Base-by-base conservation (phyloP, 2,113 vertebrate species). In the Bos indicus region DNA sequence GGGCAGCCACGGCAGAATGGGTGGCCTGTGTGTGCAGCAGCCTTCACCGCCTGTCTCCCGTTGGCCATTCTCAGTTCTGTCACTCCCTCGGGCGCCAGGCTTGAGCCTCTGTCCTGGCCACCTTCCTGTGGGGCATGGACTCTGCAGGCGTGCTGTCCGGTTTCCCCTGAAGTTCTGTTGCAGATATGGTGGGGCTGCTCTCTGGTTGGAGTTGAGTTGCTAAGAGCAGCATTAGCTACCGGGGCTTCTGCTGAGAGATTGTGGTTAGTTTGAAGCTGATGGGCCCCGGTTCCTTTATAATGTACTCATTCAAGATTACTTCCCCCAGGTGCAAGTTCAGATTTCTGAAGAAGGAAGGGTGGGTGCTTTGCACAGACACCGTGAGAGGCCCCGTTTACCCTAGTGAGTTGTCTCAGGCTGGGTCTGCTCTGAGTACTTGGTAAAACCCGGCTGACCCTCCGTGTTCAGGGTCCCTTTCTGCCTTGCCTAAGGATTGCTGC, bases 351-450 rank as follows among this genome's bases (percentile, higher is more conserved):
- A n/a, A 64, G 30, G 36, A n/a, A 11, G 21, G 43, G 40, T 10
- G 6, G 17, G 19, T 59, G 28, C 84, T 57, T 36, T 16, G 54
- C 83, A 21, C 43, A 52, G 16, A 33, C 21, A 30, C 59, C 1
- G 0, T 12, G 7, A 1, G 15, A 80, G 26, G 30, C 83, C n/a
- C 57, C 7, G 0, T 88, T 46, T 23, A n/a, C 56, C 26, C 52
- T 33, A 46, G 57, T 3, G 16, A n/a, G 71, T 51, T 25, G 25
- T n/a, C 64, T 48, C 7, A 5, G 67, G 48, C 33, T 10, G 16
- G 9, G 7, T 80, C 52, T 85, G 51, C 40, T 83, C 25, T 15
- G 19, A 84, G 71, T 77, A 19, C 48, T 60, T 60, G 30, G 46
- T 17, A 54, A 67, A 60, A 40, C 60, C 5, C 1, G 3, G 60